Percentiles rank a stretch among this genome's conserved stretches.
These are phyloP conservation scores for Sminthurinus aureus DNA, from an alignment of 2,888 invertebrate genomes.

Conservation along the genomic window DNA sequence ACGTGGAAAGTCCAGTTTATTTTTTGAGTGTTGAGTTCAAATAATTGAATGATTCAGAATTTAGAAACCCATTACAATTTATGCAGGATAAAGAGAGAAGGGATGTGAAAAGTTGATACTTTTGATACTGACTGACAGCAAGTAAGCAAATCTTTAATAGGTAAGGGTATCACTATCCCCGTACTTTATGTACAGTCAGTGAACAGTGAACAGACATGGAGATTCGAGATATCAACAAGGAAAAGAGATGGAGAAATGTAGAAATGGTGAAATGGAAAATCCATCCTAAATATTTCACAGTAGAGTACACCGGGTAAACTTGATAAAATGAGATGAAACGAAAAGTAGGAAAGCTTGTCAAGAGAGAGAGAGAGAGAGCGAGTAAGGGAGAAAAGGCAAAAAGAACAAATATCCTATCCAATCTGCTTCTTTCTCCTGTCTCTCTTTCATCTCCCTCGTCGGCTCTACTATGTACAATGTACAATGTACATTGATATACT, in stretches of 20 bases:
- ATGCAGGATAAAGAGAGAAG: too few relatives aligned
- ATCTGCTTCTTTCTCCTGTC: background rate
- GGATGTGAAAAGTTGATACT: too few relatives aligned
- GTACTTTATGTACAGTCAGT: background rate
- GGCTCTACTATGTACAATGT: background rate
- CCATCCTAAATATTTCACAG: conserved; percentile 25
- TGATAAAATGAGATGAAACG: conserved; percentile 45
- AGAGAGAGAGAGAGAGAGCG: background rate
- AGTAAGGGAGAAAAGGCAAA: conserved; percentile 19
- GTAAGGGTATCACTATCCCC: too few relatives aligned
- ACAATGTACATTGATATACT: background rate
- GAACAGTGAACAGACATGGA: background rate
- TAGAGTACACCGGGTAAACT: conserved; percentile 23
- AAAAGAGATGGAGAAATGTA: background rate
- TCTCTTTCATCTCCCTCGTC: background rate
- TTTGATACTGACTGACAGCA: too few relatives aligned
- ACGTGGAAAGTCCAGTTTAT: too few relatives aligned
- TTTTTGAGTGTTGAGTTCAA: too few relatives aligned
- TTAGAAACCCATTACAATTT: too few relatives aligned
- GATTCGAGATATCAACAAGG: background rate
- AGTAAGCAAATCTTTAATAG: too few relatives aligned
- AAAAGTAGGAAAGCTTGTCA: conserved; percentile 41
- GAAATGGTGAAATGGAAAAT: background rate
- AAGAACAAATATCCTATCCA: conserved; percentile 17
- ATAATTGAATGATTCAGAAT: too few relatives aligned